Conservation (phyloP, 37 sponge, comb jelly and placozoan genomes). For the Cliona cf. orientalis region DNA sequence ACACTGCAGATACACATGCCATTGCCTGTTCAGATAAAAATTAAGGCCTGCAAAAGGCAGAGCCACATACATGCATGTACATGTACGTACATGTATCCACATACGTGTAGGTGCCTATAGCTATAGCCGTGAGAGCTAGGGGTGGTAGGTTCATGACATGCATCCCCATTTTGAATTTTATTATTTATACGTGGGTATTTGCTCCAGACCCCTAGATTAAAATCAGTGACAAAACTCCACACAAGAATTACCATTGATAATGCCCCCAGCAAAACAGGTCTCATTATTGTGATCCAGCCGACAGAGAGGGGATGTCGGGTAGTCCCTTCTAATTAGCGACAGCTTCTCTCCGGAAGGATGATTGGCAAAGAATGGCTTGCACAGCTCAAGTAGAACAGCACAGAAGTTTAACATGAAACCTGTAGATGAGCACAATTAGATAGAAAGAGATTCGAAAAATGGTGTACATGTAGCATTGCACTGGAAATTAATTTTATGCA, state of each 20-base stretch:
- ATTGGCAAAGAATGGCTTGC: conserved; percentile 75
- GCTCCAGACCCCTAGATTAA: background rate
- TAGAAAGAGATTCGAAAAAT: background rate
- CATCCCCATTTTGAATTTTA: too few relatives aligned
- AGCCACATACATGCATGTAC: too few relatives aligned
- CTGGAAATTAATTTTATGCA: background rate
- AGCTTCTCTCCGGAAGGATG: conserved; percentile 61
- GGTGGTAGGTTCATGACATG: too few relatives aligned
- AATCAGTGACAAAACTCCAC: background rate
- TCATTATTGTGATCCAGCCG: conserved; percentile 75
- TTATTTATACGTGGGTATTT: too few relatives aligned
- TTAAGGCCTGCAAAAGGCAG: too few relatives aligned
- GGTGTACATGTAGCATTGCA: background rate
- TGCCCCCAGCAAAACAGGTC: conserved; percentile 71
- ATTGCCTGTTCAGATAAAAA: too few relatives aligned
- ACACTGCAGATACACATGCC: too few relatives aligned
- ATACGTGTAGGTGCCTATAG: too few relatives aligned
- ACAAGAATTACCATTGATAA: conserved; percentile 20
- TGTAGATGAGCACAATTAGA: background rate
- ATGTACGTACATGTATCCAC: too few relatives aligned
- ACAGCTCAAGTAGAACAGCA: conserved; percentile 75
- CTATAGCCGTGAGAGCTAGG: too few relatives aligned
- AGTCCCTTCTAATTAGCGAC: conserved; percentile 49
- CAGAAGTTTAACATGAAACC: conserved; percentile 87
- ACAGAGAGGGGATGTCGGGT: conserved; percentile 56